Evolutionary conservation across 2,888 invertebrate genomes (phyloP).

Genomic region (Lapara coniferarum): DNA sequence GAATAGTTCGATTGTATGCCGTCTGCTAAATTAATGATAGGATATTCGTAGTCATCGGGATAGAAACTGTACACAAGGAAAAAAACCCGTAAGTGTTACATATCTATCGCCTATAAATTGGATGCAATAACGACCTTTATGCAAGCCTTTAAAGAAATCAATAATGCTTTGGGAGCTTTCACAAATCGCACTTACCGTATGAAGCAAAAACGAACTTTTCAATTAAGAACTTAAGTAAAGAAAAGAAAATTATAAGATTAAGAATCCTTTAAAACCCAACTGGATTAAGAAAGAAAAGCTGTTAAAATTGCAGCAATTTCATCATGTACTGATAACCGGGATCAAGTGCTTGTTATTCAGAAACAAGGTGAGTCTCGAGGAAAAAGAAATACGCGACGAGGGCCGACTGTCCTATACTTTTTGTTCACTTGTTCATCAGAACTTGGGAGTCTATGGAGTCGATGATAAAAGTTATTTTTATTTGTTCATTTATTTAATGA

Average conservation of each 20-base stretch:
- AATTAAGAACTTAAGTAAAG: neutral
- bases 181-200: no score
- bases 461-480: neutral
- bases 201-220: no score
- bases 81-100: no score
- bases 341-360: constrained; percentile 18
- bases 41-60: no score
- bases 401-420: constrained; percentile 12
- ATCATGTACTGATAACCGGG: constrained; percentile 14
- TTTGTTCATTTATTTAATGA: no score
- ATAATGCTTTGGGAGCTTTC: no score
- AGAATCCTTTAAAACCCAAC: neutral
- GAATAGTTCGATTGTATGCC: no score
- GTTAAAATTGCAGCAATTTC: neutral
- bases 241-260: neutral
- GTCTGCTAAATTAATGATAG: no score
- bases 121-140: no score
- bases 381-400: constrained; percentile 12
- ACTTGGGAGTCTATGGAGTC: neutral
- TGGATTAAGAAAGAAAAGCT: constrained; percentile 3
- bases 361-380: constrained; percentile 2
- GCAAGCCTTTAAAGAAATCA: no score
- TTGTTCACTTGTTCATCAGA: constrained; percentile 16
- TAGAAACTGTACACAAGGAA: no score
- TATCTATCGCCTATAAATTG: no score